phyloP scores from a whole-genome alignment of 2,113 vertebrate genomes.

The Strigops habroptila region DNA sequence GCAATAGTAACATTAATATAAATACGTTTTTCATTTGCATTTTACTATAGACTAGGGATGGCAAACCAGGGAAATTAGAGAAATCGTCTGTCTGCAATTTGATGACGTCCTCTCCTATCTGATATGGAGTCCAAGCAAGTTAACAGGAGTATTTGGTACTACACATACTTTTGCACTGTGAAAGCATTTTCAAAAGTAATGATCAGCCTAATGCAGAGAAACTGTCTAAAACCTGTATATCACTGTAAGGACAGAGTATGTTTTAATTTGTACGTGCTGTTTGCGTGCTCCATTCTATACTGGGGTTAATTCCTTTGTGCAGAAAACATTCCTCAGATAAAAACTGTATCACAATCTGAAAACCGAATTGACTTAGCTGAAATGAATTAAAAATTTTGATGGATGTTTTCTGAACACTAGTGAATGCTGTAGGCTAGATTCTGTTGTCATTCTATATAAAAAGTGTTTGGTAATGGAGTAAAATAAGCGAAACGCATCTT shows the following conservation, averaged over 20 bases:
- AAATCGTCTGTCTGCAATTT: background rate
- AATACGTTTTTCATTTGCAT: background rate
- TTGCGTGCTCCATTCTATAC: background rate
- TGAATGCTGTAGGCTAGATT: background rate
- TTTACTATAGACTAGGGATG: background rate
- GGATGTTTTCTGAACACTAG: background rate
- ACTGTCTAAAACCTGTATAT: background rate
- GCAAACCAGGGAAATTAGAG: background rate
- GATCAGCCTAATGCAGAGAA: background rate
- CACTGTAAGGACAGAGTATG: background rate
- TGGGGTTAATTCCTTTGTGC: background rate
- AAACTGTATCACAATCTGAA: background rate
- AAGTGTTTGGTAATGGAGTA: background rate
- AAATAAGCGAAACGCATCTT: background rate
- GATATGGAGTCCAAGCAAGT: background rate
- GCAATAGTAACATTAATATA: background rate
- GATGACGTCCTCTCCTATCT: background rate
- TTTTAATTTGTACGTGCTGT: background rate
- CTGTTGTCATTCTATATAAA: background rate
- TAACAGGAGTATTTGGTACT: background rate
- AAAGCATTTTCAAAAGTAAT: background rate
- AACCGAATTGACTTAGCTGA: background rate
- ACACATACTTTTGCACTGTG: background rate
- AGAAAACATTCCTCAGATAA: background rate
- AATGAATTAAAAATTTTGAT: background rate